A percentile compares a stretch with the other conserved stretches of the same genome.
Evolutionary conservation across 1,140 invertebrate species (phyloP).

Genomic region (Panagrolaimus sp.): DNA sequence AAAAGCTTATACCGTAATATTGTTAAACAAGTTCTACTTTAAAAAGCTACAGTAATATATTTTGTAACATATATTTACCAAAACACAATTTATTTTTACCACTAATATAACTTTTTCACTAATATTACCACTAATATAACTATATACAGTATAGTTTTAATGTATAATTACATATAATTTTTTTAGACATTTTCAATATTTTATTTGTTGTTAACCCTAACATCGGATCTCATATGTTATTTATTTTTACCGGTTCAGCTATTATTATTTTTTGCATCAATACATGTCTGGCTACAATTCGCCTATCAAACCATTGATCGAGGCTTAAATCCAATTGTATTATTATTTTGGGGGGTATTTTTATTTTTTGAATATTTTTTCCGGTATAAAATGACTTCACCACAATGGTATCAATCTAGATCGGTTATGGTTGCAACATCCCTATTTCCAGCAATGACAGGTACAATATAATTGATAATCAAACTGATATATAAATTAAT

Average conservation of each 20-base stretch:
- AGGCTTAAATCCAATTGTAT: constrained; percentile 45
- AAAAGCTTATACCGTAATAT: too few species aligned
- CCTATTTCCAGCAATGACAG: constrained; percentile 43
- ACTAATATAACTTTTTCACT: too few species aligned
- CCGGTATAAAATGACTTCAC: constrained; percentile 84
- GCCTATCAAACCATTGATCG: constrained; percentile 73
- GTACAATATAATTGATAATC: constrained; percentile 19
- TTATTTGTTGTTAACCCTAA: constrained; percentile 93
- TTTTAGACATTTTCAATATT: constrained; percentile 92
- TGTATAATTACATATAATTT: constrained; percentile 1
- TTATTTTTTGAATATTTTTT: constrained; percentile 44
- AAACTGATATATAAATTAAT: not conserved
- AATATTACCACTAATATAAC: too few species aligned
- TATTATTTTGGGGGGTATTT: constrained; percentile 48
- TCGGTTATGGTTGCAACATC: constrained; percentile 67
- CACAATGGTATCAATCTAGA: constrained; percentile 86
- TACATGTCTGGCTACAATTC: constrained; percentile 97
- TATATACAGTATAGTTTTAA: too few species aligned
- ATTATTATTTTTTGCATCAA: constrained; percentile 79
- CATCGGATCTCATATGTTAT: constrained; percentile 96
- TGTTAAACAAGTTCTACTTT: not conserved
- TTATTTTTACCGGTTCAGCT: constrained; percentile 92
- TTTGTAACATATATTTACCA: too few species aligned
- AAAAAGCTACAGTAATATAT: not conserved
- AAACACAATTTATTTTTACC: too few species aligned